A percentile compares a stretch with the other conserved stretches of the same genome.
These are phyloP conservation scores for Troides aeacus DNA, from an alignment of 2,888 invertebrate genomes.

Conservation along the genomic window DNA sequence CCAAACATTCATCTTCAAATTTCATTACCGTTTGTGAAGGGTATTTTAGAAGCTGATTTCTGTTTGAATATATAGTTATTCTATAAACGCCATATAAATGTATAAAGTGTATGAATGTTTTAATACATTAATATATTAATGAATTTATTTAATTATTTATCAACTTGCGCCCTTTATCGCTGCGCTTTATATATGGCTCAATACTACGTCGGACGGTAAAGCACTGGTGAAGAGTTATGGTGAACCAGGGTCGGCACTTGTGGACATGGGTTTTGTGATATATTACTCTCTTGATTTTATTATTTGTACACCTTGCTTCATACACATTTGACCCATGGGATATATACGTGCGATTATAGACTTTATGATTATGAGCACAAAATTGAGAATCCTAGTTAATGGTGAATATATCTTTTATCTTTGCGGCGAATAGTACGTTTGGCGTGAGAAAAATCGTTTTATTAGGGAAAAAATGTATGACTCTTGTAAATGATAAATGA, in stretches of 20 bases:
- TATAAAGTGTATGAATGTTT: not conserved
- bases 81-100: no score
- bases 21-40: no score
- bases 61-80: no score
- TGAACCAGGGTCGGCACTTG: constrained; percentile 35
- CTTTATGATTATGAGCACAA: not conserved
- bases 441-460: constrained; percentile 30
- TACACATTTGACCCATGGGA: constrained; percentile 1
- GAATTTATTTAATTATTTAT: not conserved
- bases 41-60: no score
- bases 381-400: not conserved
- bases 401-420: not conserved
- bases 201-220: constrained; percentile 32
- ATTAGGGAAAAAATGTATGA: constrained; percentile 30
- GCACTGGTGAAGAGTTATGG: constrained; percentile 43
- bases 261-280: constrained; percentile 42
- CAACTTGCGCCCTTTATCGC: constrained; percentile 7
- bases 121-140: not conserved
- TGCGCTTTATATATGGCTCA: constrained; percentile 17
- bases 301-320: constrained; percentile 40
- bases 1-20: no score
- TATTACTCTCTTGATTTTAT: constrained; percentile 42
- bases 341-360: not conserved
- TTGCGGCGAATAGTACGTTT: constrained; percentile 7
- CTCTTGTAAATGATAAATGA: constrained; percentile 32